Evolutionary conservation across 2,888 invertebrate species (phyloP).

Genomic region (Brachynemurus nebulosus): DNA sequence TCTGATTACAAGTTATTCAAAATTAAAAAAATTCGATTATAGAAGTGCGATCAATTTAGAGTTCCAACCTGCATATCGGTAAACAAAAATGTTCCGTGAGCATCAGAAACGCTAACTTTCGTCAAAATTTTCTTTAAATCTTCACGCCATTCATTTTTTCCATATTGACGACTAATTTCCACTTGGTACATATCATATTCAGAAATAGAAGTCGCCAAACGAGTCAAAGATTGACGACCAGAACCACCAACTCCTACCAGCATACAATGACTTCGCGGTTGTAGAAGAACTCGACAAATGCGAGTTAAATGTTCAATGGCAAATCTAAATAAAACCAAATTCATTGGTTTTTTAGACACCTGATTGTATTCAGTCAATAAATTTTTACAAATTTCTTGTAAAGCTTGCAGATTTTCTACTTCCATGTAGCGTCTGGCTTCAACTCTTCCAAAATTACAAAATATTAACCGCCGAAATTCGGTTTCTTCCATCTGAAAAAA

Average conservation of each 20-base stretch:
- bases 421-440: slow-evolving; percentile 81
- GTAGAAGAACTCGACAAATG: slow-evolving; percentile 79
- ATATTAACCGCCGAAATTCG: slow-evolving; percentile 74
- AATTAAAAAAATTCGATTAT: background rate
- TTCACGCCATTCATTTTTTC: slow-evolving; percentile 77
- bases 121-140: slow-evolving; percentile 71
- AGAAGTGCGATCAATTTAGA: no score
- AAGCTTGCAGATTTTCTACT: slow-evolving; percentile 65
- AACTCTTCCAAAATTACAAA: slow-evolving; percentile 89
- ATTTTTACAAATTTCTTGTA: slow-evolving; percentile 71
- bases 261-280: slow-evolving; percentile 80
- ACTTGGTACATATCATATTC: slow-evolving; percentile 88
- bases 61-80: slow-evolving; percentile 66
- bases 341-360: slow-evolving; percentile 94
- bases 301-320: slow-evolving; percentile 89
- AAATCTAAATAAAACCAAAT: slow-evolving; percentile 84
- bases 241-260: slow-evolving; percentile 89
- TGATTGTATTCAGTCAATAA: slow-evolving; percentile 85
- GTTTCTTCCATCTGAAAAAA: slow-evolving; percentile 52
- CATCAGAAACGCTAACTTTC: slow-evolving; percentile 70
- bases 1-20: slow-evolving; percentile 33
- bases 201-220: slow-evolving; percentile 83
- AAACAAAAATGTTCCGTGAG: slow-evolving; percentile 80
- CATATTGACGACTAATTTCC: slow-evolving; percentile 80
- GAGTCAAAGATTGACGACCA: slow-evolving; percentile 80